A percentile compares a stretch with the other conserved stretches of the same genome.
Evolutionary conservation across 2,888 invertebrate genomes (phyloP).

Genomic region (Cybosia mesomella): DNA sequence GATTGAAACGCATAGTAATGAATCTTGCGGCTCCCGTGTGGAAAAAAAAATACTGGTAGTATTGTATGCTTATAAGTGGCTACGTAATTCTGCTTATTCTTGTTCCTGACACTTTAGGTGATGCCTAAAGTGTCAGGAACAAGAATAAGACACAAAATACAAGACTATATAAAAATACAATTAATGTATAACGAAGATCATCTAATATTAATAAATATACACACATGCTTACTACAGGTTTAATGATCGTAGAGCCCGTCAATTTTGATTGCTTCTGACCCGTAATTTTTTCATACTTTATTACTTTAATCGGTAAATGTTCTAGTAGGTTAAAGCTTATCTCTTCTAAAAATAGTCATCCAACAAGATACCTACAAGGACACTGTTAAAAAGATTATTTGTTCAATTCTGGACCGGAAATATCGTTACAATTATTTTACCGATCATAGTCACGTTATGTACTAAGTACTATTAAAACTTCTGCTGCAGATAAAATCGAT

Average conservation of each 20-base stretch:
- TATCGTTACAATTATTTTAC: constrained; percentile 2
- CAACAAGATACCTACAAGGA: neutral
- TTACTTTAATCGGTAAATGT: too few species aligned
- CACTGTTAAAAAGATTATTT: constrained; percentile 5
- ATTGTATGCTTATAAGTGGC: neutral
- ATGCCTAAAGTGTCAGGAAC: too few species aligned
- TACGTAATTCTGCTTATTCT: too few species aligned
- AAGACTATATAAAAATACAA: too few species aligned
- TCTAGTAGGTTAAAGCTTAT: neutral
- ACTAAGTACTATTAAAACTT: constrained; percentile 24
- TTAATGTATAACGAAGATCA: neutral
- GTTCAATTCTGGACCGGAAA: neutral
- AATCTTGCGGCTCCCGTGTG: neutral
- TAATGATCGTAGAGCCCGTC: neutral
- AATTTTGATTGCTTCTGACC: neutral
- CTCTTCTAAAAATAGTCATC: neutral
- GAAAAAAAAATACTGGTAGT: neutral
- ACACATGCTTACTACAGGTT: neutral
- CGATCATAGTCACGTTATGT: constrained; percentile 27
- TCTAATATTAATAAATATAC: neutral
- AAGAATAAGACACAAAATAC: too few species aligned
- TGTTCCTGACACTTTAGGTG: too few species aligned
- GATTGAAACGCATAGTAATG: too few species aligned
- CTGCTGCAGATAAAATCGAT: constrained; percentile 22
- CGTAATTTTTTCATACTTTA: too few species aligned